Base-by-base conservation (phyloP, 2,113 vertebrate genomes). In the Xerus inauris region DNA sequence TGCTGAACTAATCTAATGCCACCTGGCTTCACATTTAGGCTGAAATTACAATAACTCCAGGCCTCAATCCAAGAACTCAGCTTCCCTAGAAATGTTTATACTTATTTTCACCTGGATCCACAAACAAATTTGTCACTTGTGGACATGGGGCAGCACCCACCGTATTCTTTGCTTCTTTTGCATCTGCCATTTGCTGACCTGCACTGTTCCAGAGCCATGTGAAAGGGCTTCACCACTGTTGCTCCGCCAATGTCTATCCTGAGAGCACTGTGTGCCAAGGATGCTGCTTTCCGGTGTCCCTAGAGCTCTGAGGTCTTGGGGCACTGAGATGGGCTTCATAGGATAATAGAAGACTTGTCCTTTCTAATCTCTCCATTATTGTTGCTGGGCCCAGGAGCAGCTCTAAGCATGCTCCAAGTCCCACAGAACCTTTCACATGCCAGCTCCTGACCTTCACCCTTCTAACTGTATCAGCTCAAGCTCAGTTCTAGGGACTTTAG, bases 321-420 rank as follows among this genome's bases (percentile, higher is more conserved):
- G 62, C 22, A 40, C 40, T 16, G 5, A 8, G 5, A 5, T 47
- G 22, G 57, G 14, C 11, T 20, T 28, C 64, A 42, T 0, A 51
- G 57, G 24, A 51, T 38, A 11, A 35, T 13, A 16, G 59, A 49
- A n/a, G 13, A 38, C 12, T 5, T 22, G 6, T 76, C 24, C 32
- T 64, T 2, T 3, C 11, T 9, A 0, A 0, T 20, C 3, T 84
- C 20, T 72, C 28, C 62, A 4, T 51, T 32, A 12, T 0, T 64
- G 64, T n/a, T 24, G 11, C n/a, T n/a, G 24, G 64, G 30, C 51
- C 51, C 30, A 42, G 35, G 57, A 30, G 71, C 19, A 65, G 17
- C 7, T 38, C 38, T 65, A 22, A 35, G 6, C 9, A 32, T 30
- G 35, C 7, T 35, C 17, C 1, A 16, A 19, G 1, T 45, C 51